Percentiles rank a stretch among this genome's conserved stretches.
Evolutionary conservation across 2,797 vertebrate genomes (phyloP).

Genomic region (Pseudomugil gertrudae): DNA sequence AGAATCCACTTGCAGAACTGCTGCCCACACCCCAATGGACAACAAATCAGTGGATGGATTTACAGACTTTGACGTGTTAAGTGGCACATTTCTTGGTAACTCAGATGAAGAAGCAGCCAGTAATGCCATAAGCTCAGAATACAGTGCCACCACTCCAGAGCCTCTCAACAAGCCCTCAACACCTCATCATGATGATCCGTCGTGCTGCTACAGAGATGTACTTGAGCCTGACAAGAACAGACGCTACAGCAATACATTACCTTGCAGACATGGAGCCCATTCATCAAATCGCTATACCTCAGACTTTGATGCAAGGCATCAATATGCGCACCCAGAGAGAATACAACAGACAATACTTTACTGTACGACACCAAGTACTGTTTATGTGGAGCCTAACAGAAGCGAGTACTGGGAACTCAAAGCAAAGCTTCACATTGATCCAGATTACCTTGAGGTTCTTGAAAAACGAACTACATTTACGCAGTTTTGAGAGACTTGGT

Average conservation of each 20-base stretch:
- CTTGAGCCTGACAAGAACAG: conserved; percentile 89
- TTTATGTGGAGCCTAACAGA: conserved; percentile 93
- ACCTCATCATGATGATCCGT: conserved; percentile 87
- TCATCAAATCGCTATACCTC: conserved; percentile 88
- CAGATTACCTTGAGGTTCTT: conserved; percentile 98
- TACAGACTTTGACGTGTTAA: conserved; percentile 93
- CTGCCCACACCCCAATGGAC: conserved; percentile 85
- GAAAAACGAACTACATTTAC: conserved; percentile 99
- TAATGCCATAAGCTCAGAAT: conserved; percentile 87
- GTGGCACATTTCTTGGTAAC: conserved; percentile 86
- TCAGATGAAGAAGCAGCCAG: conserved; percentile 86
- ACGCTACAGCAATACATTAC: conserved; percentile 85
- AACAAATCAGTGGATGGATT: conserved; percentile 88
- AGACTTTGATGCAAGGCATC: conserved; percentile 90
- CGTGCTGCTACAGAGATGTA: conserved; percentile 90
- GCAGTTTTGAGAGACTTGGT: conserved; percentile 87
- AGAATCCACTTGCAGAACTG: conserved; percentile 86
- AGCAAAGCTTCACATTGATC: conserved; percentile 97
- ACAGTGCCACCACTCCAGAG: conserved; percentile 91
- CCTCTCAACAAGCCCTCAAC: conserved; percentile 87
- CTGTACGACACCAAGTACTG: conserved; percentile 90
- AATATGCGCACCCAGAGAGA: conserved; percentile 89
- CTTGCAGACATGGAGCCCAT: conserved; percentile 88
- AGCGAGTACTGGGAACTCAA: conserved; percentile 99
- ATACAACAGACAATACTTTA: conserved; percentile 94